phyloP scores from a whole-genome alignment of 2,113 vertebrate species.

The Drymodes brunneopygia region DNA sequence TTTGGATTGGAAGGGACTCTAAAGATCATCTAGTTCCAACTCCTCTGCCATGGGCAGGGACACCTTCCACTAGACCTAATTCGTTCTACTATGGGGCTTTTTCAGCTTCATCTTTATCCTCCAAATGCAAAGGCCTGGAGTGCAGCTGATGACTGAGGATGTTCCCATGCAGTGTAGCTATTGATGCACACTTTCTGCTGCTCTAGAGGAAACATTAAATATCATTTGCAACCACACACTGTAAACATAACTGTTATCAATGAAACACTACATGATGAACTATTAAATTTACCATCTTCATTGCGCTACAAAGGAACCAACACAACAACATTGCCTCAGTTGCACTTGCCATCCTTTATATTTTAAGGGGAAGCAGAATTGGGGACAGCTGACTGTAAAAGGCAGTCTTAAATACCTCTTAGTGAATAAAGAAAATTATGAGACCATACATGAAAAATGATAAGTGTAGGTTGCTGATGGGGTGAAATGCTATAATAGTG shows the following conservation, averaged over 20 bases:
- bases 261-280: neutral
- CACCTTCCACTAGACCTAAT: neutral
- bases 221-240: neutral
- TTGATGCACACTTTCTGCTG: neutral
- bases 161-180: neutral
- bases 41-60: neutral
- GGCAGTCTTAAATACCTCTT: neutral
- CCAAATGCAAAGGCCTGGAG: neutral
- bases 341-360: neutral
- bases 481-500: neutral
- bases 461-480: neutral
- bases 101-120: neutral
- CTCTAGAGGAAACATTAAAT: neutral
- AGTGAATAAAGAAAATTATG: neutral
- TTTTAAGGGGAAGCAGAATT: neutral
- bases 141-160: neutral
- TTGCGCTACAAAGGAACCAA: neutral
- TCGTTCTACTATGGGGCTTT: fast-evolving
- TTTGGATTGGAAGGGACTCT: neutral
- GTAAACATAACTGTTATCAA: neutral
- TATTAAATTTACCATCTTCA: neutral
- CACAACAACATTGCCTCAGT: neutral
- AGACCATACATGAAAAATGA: neutral
- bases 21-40: neutral
- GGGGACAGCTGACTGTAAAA: neutral